Evolutionary conservation across 2,888 invertebrate genomes (phyloP), one percentile per base, ranked within the genome.

Genomic region (Metopia argyrocephala): DNA sequence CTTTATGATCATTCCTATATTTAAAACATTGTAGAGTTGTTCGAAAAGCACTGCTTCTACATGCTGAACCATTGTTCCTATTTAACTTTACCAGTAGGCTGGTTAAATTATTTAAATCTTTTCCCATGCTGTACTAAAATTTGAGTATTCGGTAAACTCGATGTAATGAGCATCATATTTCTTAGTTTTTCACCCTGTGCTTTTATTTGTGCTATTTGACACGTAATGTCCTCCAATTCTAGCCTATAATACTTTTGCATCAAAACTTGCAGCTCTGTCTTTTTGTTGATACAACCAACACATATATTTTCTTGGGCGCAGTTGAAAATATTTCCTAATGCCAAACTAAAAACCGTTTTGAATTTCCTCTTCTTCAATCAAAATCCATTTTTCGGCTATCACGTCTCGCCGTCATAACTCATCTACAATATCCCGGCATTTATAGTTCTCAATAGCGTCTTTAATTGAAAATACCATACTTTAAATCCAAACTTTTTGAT

Each of bases 341-440:
- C 61, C 25, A 28, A 31, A 65, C 52, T 52, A 52, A 38, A 21
- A 65, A 5, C 23, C 65, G 50, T 21, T 52, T 65, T 23, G 65
- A 50, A n/a, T 52, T 65, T 23, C 38, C 52, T n/a, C n/a, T n/a
- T 23, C 52, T 31, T 9, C 31, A 21, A 38, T 65, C 65, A 23
- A 52, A 65, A 52, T 65, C 65, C 31, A 38, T 65, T 21, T 56
- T 45, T 0, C 1, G n/a, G 46, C 18, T 15, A 5, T 12, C 7
- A 28, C 4, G 21, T 7, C 7, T 54, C n/a, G n/a, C 66, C 21
- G 57, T 45, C 56, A 27, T 3, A 25, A 3, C 38, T 70, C 59
- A 20, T 59, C 23, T 4, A 59, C 59, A 59, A 70, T 70, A 28
- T n/a, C 70, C 59, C 59, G 7, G 59, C 50, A 50, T 70, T 70